Evolutionary conservation across 2,888 invertebrate species (phyloP), one percentile per base, ranked within the genome.

Genomic region (Lumbricus terrestris): DNA sequence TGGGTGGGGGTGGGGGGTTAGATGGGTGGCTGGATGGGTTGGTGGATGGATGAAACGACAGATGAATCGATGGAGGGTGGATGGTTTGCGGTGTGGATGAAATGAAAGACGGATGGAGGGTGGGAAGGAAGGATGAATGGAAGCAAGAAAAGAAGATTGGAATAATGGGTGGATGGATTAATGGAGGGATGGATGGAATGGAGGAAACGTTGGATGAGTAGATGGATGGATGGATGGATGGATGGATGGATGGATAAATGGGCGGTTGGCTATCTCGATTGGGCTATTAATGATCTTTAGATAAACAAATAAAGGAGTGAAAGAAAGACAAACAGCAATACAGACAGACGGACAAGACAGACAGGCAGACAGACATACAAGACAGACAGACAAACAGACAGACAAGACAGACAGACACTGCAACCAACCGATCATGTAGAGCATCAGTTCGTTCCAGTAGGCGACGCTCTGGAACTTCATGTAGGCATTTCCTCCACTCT

Each of bases 361-460:
- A n/a, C 13, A 69, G 29, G 13, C 13, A n/a, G 69, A n/a, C 3
- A 69, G 69, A n/a, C n/a, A 69, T 8, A n/a, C 11, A 69, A 69
- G 69, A n/a, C 69, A 69, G 69, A 69, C n/a, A 69, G 69, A 69
- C n/a, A 69, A 11, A n/a, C 8, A 69, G n/a, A 69, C 69, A 69
- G 29, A 69, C 29, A n/a, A n/a, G 69, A 69, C 69, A 47, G 47
- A 47, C 47, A 40, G 40, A 15, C 40, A 40, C 37, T n/a, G 18
- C 15, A 13, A 38, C 92, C 95, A 95, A n/a, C 95, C 95, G 38
- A 95, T 93, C 91, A 95, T 93, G 92, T 95, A 95, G 34, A 94
- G 94, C 93, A 95, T 95, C 18, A 95, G 92, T 90, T 96, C 95
- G 91, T 95, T 95, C 93, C 95, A 94, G 90, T 94, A 94, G 3